A percentile compares a stretch with the other conserved stretches of the same genome.
Conservation (phyloP, 2,888 invertebrate genomes). For the Drosophila merina region DNA sequence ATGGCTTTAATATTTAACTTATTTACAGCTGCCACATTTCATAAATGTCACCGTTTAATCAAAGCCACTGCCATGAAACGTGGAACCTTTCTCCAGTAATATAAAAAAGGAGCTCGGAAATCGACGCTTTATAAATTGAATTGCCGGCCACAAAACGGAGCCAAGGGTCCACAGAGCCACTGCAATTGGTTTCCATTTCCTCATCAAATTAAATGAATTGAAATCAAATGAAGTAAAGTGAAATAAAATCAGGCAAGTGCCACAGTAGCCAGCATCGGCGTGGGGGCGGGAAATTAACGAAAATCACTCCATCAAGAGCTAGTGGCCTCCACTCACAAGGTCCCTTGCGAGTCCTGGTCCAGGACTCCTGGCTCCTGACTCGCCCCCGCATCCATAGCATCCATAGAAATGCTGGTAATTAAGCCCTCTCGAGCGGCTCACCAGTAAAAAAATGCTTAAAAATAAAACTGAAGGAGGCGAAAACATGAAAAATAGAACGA, state of each 20-base stretch:
- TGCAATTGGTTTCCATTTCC: slow-evolving; percentile 40
- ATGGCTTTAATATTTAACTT: background rate
- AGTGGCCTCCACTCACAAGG: slow-evolving; percentile 17
- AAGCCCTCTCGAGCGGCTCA: slow-evolving; percentile 55
- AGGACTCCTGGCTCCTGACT: slow-evolving; percentile 5
- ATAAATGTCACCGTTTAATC: background rate
- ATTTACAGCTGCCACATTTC: background rate
- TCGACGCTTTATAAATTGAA: slow-evolving; percentile 45
- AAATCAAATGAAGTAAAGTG: slow-evolving; percentile 39
- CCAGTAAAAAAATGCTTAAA: slow-evolving; percentile 29
- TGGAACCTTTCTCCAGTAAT: background rate
- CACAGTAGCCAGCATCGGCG: slow-evolving; percentile 16
- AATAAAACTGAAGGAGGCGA: slow-evolving; percentile 20
- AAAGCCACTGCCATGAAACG: slow-evolving; percentile 7
- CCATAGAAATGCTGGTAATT: slow-evolving; percentile 72
- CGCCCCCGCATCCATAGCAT: slow-evolving; percentile 33
- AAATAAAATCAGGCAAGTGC: slow-evolving; percentile 42
- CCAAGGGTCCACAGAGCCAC: background rate
- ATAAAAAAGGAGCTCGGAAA: slow-evolving; percentile 7
- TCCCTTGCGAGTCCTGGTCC: background rate
- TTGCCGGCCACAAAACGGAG: slow-evolving; percentile 35
- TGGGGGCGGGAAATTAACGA: slow-evolving; percentile 45
- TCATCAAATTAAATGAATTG: slow-evolving; percentile 33
- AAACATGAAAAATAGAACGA: slow-evolving; percentile 36
- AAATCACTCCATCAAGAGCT: slow-evolving; percentile 56